Conservation (phyloP, 1,140 invertebrate genomes). For the Mamestra configurata region DNA sequence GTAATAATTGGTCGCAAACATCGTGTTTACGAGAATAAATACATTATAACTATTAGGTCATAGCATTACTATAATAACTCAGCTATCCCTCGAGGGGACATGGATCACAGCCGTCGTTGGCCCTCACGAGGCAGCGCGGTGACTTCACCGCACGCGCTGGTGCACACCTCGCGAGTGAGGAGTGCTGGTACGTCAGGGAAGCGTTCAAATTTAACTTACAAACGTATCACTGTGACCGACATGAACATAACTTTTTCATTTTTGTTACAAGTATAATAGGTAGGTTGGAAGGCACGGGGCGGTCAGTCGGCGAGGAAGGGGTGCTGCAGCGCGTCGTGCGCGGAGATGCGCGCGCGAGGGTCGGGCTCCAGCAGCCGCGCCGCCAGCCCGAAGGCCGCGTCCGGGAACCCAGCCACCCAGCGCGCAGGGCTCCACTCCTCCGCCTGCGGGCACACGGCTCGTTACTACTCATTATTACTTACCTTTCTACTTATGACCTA, state of each 20-base stretch:
- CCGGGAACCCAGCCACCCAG: slow-evolving; percentile 88
- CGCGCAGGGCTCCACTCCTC: slow-evolving; percentile 29
- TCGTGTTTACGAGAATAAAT: neutral
- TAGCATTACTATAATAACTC: neutral
- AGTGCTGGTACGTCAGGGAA: neutral
- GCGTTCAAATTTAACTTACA: no score
- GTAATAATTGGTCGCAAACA: neutral
- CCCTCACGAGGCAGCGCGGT: neutral
- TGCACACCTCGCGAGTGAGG: neutral
- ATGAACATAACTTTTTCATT: no score
- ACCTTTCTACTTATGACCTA: no score
- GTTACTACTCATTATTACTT: no score
- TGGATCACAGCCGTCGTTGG: neutral
- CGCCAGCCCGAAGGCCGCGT: slow-evolving; percentile 92
- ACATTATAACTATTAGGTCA: neutral
- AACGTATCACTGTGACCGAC: no score
- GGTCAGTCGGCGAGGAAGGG: slow-evolving; percentile 89
- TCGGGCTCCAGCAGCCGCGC: slow-evolving; percentile 93
- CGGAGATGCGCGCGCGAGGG: slow-evolving; percentile 92
- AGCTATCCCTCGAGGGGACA: neutral
- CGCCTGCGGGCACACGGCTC: slow-evolving; percentile 43
- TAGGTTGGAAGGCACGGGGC: neutral
- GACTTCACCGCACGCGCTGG: neutral
- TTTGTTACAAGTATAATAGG: no score
- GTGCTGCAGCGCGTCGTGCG: slow-evolving; percentile 92